A percentile compares a stretch with the other conserved stretches of the same genome.
phyloP scores from a whole-genome alignment of 1,140 invertebrate species.

The Hylyphantes graminicola region DNA sequence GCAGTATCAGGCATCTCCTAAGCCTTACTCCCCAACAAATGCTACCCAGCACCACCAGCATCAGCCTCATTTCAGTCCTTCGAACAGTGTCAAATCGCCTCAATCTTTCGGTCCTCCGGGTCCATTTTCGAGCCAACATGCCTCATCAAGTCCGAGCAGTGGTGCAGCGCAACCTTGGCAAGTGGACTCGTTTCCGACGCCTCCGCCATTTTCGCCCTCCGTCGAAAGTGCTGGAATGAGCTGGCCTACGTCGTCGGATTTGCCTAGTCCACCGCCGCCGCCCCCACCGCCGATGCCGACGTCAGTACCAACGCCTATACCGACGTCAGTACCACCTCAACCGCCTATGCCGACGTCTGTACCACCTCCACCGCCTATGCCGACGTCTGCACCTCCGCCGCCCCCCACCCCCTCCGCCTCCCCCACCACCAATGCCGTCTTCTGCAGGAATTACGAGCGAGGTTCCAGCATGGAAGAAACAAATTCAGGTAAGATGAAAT shows the following conservation, averaged over 20 bases:
- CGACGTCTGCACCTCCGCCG: too few relatives aligned
- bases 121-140: slow-evolving; percentile 37
- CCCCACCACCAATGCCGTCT: slow-evolving; percentile 71
- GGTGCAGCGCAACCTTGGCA: slow-evolving; percentile 12
- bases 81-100: slow-evolving; percentile 4
- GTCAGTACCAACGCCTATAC: slow-evolving; percentile 29
- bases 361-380: slow-evolving; percentile 72
- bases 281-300: slow-evolving; percentile 37
- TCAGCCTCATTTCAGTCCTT: neutral
- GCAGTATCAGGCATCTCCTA: slow-evolving; percentile 47
- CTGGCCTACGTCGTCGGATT: slow-evolving; percentile 34
- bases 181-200: slow-evolving; percentile 42
- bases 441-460: slow-evolving; percentile 68
- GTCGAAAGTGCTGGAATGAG: slow-evolving; percentile 32
- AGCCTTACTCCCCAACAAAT: slow-evolving; percentile 40
- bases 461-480: slow-evolving; percentile 45
- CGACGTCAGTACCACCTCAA: slow-evolving; percentile 3
- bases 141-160: neutral
- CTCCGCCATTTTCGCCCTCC: slow-evolving; percentile 44
- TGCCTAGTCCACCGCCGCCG: slow-evolving; percentile 52
- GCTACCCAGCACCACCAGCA: slow-evolving; percentile 2
- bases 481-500: slow-evolving; percentile 39
- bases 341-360: slow-evolving; percentile 64
- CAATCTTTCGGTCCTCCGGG: slow-evolving; percentile 18
- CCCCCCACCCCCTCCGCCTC: slow-evolving; percentile 68